These are phyloP conservation scores for Falco cherrug DNA, from an alignment of 2,797 vertebrate genomes.

Conservation along the genomic window DNA sequence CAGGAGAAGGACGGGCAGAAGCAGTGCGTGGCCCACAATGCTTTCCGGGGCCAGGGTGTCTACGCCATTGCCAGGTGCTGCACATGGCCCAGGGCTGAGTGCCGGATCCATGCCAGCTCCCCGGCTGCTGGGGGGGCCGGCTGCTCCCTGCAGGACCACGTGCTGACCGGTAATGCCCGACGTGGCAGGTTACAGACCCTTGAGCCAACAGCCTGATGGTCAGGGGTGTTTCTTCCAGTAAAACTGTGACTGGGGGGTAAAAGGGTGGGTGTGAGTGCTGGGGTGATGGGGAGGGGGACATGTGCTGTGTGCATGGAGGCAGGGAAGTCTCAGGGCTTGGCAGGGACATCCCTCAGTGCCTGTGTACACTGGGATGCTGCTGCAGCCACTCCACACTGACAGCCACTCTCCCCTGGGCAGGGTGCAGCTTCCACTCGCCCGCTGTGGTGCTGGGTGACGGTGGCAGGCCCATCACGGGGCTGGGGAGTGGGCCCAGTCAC, in stretches of 20 bases:
- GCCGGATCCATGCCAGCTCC: constrained; percentile 62
- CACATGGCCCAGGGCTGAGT: constrained; percentile 72
- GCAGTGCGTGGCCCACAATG: constrained; percentile 80
- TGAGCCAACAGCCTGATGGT: not conserved
- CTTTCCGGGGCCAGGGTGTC: constrained; percentile 75
- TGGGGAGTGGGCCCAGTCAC: not conserved
- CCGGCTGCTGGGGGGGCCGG: not conserved
- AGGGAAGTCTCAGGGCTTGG: not conserved
- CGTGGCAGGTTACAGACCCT: accelerated
- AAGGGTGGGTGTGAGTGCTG: not conserved
- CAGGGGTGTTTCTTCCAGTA: not conserved
- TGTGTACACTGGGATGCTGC: not conserved
- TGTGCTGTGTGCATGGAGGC: accelerated
- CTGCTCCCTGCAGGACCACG: constrained; percentile 71
- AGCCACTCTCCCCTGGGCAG: constrained; percentile 53
- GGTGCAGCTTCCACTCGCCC: constrained; percentile 78
- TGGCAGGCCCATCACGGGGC: constrained; percentile 38
- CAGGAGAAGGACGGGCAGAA: constrained; percentile 75
- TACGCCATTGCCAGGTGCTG: constrained; percentile 87
- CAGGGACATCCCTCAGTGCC: accelerated
- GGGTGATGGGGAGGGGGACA: not conserved
- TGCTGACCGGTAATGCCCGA: constrained; percentile 79
- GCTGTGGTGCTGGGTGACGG: not conserved
- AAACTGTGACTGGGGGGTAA: not conserved
- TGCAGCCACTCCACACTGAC: accelerated